Evolutionary conservation across 2,113 vertebrate genomes (phyloP).

Genomic region (Camelus dromedarius): DNA sequence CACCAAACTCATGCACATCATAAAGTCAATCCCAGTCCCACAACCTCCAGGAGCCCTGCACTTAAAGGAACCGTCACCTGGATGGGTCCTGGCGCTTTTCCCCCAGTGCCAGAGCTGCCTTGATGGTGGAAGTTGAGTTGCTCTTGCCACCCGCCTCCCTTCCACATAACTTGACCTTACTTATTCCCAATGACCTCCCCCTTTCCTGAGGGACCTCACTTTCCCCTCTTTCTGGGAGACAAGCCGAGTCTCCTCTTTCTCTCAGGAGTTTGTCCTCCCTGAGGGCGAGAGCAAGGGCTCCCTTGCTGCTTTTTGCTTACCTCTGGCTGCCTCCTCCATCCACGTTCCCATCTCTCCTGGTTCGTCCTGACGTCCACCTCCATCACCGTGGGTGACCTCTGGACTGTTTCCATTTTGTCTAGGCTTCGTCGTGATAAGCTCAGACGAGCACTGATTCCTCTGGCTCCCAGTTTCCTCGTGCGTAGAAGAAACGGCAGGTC

Average conservation of each 20-base stretch:
- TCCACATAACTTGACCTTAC: background rate
- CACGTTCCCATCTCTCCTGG: background rate
- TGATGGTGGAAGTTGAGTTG: background rate
- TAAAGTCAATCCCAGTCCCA: background rate
- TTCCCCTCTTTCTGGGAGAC: background rate
- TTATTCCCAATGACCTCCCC: background rate
- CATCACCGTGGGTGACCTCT: background rate
- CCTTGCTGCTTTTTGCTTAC: background rate
- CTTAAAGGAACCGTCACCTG: too few species aligned
- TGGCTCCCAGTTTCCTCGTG: background rate
- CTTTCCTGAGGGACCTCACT: background rate
- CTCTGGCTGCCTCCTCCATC: background rate
- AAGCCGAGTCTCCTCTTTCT: background rate
- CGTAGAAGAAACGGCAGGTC: background rate
- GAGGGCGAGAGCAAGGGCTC: too few species aligned
- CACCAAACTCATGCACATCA: background rate
- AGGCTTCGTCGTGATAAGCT: background rate
- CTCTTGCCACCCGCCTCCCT: background rate
- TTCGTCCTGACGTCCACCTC: background rate
- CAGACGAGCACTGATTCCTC: fast-evolving
- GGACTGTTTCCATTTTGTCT: background rate
- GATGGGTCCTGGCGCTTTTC: background rate
- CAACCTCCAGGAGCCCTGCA: background rate
- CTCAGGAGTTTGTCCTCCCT: background rate
- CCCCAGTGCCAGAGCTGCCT: background rate